Base-by-base conservation (phyloP, 64 coral and sea anemone species). In the Platygyra sinensis region DNA sequence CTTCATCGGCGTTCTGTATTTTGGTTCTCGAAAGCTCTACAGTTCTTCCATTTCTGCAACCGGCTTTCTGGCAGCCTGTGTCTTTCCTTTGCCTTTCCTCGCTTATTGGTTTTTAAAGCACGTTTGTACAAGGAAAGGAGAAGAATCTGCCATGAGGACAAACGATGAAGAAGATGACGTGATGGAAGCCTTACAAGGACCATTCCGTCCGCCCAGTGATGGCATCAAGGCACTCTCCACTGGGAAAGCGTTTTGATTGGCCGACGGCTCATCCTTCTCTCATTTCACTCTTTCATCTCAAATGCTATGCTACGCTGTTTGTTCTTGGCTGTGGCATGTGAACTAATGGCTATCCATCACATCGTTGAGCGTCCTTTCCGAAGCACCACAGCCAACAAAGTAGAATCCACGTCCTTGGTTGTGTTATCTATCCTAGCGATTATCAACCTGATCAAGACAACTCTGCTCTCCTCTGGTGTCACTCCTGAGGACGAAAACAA, bases 191-290 rank as follows among this genome's bases (percentile, higher is more conserved):
- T 55, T 96, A 10, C 64, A 79, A 36, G 94, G 54, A 5, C 87
- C 94, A 50, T 96, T 96, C 32, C 87, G 91, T 27, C 16, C 36
- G 49, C 74, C 75, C 32, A 72, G 16, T 63, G 82, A 30, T 25
- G 49, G 60, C 24, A 84, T 30, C 9, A 46, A 63, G 94, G 94
- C 57, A 72, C 94, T 0, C 59, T 93, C 0, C 87, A 96, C 71
- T 96, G 94, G 94, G 94, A 96, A 72, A 96, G 94, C 33, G 76
- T 96, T 72, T 60, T 96, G 28, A 93, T 90, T 76, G 87, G 81
- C 69, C 94, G 94, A 19, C 87, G 94, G 13, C 78, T 96, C n/a
- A 63, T 75, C 25, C 78, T 96, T 22, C 52, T 90, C 19, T 77
- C 84, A 52, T 77, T 96, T 18, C 87, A 87, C 49, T 87, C 94